Evolutionary conservation across 2,113 vertebrate species (phyloP).

Genomic region (Corythaixoides concolor): DNA sequence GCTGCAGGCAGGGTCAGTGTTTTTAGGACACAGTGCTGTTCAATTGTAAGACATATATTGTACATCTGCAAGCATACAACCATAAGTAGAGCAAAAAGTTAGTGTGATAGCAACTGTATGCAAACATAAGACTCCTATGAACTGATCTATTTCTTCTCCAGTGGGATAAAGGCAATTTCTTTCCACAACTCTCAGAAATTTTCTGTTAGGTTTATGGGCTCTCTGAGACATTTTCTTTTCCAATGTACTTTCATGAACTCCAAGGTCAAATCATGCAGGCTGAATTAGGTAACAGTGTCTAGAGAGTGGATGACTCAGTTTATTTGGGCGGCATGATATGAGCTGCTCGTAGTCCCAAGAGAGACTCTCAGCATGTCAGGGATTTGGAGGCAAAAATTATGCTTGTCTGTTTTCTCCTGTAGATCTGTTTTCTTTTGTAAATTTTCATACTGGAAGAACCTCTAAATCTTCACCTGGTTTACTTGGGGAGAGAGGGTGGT

Average conservation of each 20-base stretch:
- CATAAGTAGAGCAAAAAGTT: background rate
- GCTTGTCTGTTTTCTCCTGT: background rate
- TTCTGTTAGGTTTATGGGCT: background rate
- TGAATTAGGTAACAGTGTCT: constrained; percentile 40
- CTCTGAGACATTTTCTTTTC: background rate
- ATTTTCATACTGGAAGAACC: background rate
- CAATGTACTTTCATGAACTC: background rate
- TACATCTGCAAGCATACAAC: background rate
- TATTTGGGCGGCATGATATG: constrained; percentile 8
- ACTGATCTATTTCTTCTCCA: background rate
- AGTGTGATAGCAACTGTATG: background rate
- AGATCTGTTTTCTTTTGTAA: background rate
- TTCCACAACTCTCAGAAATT: background rate
- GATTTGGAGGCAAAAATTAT: constrained; percentile 11
- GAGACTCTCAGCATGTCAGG: background rate
- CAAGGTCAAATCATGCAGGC: constrained; percentile 42
- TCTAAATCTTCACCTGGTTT: background rate
- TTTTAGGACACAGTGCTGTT: background rate
- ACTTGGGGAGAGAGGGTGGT: background rate
- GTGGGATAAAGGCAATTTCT: background rate
- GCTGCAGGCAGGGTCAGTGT: background rate
- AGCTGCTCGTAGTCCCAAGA: background rate
- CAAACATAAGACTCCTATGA: background rate
- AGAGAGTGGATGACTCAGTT: constrained; percentile 55
- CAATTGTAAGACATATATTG: background rate